Base-by-base conservation (phyloP, 2,113 vertebrate genomes). In the Mus musculus region DNA sequence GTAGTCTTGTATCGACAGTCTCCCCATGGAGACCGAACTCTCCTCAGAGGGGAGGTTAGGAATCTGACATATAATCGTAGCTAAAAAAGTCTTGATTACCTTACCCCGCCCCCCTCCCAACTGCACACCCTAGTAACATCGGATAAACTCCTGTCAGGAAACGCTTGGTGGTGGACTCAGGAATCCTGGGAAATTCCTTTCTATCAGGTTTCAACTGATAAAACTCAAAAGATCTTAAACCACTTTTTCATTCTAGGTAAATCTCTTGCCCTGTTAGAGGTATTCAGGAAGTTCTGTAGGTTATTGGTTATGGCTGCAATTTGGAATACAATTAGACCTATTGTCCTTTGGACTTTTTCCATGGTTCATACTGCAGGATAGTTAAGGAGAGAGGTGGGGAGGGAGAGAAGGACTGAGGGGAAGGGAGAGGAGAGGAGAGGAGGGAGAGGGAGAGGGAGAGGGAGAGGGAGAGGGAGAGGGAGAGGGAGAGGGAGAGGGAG, bases 151-250 rank as follows among this genome's bases (percentile, higher is more conserved):
- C 85, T 80, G 52, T 84, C 61, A 16, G 59, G 88, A 92, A 82
- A 75, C 3, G 89, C 30, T 71, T 89, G 84, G 42, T 30, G 16
- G 85, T 86, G 8, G 84, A 61, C 77, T 88, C 49, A 39, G 71
- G 71, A 73, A 36, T 75, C 75, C 61, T 46, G 72, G 52, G 9
- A 93, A 93, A 76, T 80, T 88, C 72, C 80, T 96, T 91, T 76
- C 46, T 72, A 90, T 94, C 9, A 6, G 42, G 67, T 91, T 94
- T 92, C 88, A 75, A 36, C 84, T 65, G 82, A 96, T 81, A 93
- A 76, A 90, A 89, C 93, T 94, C 90, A 73, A 90, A 95, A 96
- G n/a, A 54, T 88, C 54, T 93, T 59, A 69, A 95, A 54, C n/a
- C 11, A 59, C 17, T 30, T 88, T 94, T 97, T 95, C 85, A 90